Evolutionary conservation across 2,113 vertebrate species (phyloP).

Genomic region (Thinocorus orbignyianus): DNA sequence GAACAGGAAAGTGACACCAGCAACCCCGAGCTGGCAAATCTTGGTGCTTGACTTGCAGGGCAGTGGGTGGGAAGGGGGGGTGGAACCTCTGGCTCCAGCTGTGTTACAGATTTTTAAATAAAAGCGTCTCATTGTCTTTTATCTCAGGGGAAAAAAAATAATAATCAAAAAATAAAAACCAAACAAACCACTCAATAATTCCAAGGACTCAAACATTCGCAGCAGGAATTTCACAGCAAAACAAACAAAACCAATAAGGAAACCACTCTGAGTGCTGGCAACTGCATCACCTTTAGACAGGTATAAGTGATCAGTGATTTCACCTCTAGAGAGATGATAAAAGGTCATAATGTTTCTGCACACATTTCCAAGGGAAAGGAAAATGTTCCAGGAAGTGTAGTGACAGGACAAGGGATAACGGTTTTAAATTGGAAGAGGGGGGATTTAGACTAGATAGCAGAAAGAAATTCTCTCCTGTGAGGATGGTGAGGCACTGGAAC

Average conservation of each 20-base stretch:
- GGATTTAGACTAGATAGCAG: too few species aligned
- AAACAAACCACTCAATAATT: neutral
- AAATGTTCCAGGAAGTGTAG: neutral
- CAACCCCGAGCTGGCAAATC: neutral
- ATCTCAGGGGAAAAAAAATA: neutral
- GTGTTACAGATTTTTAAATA: neutral
- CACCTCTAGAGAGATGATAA: neutral
- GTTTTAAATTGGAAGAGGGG: too few species aligned
- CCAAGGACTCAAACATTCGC: neutral
- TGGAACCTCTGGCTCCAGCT: conserved; percentile 11
- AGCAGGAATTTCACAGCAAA: neutral
- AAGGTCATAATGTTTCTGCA: neutral
- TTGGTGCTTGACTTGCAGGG: neutral
- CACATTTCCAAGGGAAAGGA: neutral
- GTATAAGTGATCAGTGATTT: neutral
- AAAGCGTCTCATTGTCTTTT: neutral
- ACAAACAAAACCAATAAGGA: neutral
- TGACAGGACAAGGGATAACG: too few species aligned
- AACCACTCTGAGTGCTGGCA: neutral
- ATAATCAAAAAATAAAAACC: neutral
- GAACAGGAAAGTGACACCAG: neutral
- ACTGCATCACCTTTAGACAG: neutral
- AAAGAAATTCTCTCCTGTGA: too few species aligned
- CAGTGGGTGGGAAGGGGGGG: conserved; percentile 6
- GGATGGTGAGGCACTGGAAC: too few species aligned